Percentiles rank a stretch among this genome's conserved stretches.
Conservation (phyloP, 2,888 invertebrate species). For the Eledona agricola region DNA sequence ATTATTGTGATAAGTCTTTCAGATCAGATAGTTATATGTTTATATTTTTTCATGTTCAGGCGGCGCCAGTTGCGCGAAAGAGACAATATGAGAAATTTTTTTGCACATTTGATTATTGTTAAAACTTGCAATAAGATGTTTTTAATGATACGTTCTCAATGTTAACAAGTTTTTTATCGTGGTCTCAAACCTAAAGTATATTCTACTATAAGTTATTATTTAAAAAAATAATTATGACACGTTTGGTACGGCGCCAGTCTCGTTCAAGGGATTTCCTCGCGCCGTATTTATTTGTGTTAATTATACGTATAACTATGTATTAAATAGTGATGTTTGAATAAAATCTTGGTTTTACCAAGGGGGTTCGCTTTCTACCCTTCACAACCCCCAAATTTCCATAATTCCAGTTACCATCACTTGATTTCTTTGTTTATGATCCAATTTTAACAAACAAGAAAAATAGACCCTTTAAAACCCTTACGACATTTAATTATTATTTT, state of each 20-base stretch:
- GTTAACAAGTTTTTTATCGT: constrained; percentile 51
- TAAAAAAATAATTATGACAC: constrained; percentile 32
- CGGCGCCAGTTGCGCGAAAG: constrained; percentile 11
- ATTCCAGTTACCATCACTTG: background rate
- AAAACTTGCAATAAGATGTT: constrained; percentile 42
- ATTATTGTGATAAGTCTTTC: constrained; percentile 62
- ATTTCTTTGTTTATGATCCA: background rate
- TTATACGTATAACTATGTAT: constrained; percentile 60
- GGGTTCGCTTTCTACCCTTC: constrained; percentile 2
- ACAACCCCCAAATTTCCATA: background rate
- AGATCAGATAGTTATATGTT: constrained; percentile 56
- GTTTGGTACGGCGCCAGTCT: constrained; percentile 52
- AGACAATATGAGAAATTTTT: constrained; percentile 29
- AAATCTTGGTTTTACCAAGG: constrained; percentile 55
- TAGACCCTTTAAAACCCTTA: no score
- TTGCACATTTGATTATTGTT: constrained; percentile 40
- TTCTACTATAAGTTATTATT: constrained; percentile 57
- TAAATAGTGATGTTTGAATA: constrained; percentile 60
- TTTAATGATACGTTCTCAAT: constrained; percentile 36
- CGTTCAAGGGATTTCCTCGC: constrained; percentile 56
- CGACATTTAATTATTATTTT: no score
- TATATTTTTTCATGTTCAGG: constrained; percentile 42
- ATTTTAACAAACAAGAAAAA: no score
- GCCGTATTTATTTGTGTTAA: constrained; percentile 59
- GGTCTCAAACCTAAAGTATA: constrained; percentile 54